phyloP scores from a whole-genome alignment of 2,113 vertebrate genomes.

The Thryonomys swinderianus region DNA sequence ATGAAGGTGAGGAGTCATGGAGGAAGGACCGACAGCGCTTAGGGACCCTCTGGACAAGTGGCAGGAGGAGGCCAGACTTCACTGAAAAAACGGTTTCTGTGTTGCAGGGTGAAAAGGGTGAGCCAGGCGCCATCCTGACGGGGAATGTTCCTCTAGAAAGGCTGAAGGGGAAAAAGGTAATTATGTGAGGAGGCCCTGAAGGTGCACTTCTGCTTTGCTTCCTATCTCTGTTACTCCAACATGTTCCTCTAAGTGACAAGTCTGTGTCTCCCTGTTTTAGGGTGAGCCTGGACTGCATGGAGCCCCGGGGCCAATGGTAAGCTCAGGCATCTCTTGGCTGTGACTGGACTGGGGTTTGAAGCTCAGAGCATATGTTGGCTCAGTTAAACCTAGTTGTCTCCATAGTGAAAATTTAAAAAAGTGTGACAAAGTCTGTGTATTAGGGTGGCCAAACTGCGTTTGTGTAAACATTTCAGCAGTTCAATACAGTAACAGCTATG shows the following conservation, averaged over 20 bases:
- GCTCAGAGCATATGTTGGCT: neutral
- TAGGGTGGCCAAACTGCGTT: neutral
- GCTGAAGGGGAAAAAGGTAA: conserved; percentile 86
- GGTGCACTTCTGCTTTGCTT: neutral
- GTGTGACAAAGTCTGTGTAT: neutral
- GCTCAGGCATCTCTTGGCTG: neutral
- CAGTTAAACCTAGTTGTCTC: neutral
- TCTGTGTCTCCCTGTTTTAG: conserved; percentile 83
- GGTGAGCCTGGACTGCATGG: conserved; percentile 91
- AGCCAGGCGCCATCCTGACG: conserved; percentile 87
- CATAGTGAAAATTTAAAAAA: neutral
- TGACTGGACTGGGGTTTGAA: neutral
- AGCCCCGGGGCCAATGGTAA: conserved; percentile 89
- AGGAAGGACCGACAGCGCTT: rapidly evolving
- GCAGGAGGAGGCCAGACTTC: neutral
- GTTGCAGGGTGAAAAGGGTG: conserved; percentile 95
- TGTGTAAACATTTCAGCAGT: neutral
- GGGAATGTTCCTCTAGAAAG: conserved; percentile 86
- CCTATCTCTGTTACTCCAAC: neutral
- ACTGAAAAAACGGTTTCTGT: conserved; percentile 43
- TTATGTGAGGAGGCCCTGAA: conserved; percentile 17
- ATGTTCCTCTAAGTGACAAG: conserved; percentile 31
- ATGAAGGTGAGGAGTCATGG: neutral
- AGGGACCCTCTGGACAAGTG: neutral
- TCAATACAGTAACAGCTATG: neutral